Conservation (phyloP, 92 coral and sea anemone genomes). For the Phenganax stokvisi region DNA sequence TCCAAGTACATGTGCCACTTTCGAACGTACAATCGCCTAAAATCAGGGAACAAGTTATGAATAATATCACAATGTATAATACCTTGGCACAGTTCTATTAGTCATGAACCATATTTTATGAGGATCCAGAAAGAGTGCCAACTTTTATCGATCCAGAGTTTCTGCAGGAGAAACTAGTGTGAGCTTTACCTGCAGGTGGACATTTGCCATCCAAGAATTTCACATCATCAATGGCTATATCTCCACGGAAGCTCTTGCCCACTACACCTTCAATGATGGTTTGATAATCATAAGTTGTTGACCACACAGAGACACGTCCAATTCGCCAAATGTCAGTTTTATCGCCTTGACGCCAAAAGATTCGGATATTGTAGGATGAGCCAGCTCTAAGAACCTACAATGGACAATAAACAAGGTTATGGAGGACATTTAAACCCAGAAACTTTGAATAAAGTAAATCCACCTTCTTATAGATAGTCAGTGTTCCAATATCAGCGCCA, state of each 20-base stretch:
- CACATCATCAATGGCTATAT: conserved; percentile 86
- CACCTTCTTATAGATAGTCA: conserved; percentile 50
- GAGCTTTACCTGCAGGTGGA: conserved; percentile 63
- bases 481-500: conserved; percentile 70
- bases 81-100: neutral
- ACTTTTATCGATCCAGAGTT: too few relatives aligned
- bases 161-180: too few relatives aligned
- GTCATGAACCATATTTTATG: too few relatives aligned
- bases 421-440: neutral
- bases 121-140: too few relatives aligned
- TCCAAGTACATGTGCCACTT: conserved; percentile 82
- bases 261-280: conserved; percentile 65
- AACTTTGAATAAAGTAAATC: neutral
- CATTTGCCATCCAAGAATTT: conserved; percentile 66
- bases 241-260: conserved; percentile 69
- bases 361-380: conserved; percentile 62
- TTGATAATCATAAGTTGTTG: conserved; percentile 44
- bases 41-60: neutral
- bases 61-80: neutral
- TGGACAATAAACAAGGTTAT: conserved; percentile 20
- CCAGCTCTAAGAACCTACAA: conserved; percentile 56
- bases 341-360: conserved; percentile 74
- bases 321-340: conserved; percentile 77
- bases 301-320: conserved; percentile 62
- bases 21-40: conserved; percentile 75